These are phyloP conservation scores for Polyodon spathula DNA, from an alignment of 2,113 vertebrate genomes.

Conservation along the genomic window DNA sequence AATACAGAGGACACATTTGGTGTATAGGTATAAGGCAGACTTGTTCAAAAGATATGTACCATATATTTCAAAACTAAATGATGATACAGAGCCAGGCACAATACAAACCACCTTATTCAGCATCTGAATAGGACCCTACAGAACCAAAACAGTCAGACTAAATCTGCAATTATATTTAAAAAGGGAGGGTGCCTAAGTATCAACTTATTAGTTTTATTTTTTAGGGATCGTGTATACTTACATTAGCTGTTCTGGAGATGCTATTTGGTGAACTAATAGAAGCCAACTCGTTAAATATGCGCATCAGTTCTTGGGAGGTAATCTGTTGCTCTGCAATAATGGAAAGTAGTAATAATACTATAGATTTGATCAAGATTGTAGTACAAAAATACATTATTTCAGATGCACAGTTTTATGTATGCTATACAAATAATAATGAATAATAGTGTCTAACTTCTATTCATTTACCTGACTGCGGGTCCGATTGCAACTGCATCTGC, in stretches of 20 bases:
- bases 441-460: no score
- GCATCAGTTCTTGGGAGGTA: conserved; percentile 67
- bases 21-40: neutral
- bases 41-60: no score
- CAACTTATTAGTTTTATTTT: no score
- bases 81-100: no score
- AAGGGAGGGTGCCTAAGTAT: no score
- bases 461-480: conserved; percentile 61
- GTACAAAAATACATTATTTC: no score
- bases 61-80: no score
- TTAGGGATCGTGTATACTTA: conserved; percentile 42
- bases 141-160: no score
- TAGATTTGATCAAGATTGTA: no score
- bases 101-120: neutral
- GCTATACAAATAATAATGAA: neutral
- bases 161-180: neutral
- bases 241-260: conserved; percentile 81
- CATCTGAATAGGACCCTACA: no score
- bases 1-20: neutral
- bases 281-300: conserved; percentile 79
- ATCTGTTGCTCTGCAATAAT: conserved; percentile 26
- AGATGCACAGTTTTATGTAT: no score
- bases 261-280: conserved; percentile 88
- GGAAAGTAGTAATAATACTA: neutral
- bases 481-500: conserved; percentile 64